Base-by-base conservation (phyloP, 2,113 vertebrate species). In the Cranoglanis bouderius region DNA sequence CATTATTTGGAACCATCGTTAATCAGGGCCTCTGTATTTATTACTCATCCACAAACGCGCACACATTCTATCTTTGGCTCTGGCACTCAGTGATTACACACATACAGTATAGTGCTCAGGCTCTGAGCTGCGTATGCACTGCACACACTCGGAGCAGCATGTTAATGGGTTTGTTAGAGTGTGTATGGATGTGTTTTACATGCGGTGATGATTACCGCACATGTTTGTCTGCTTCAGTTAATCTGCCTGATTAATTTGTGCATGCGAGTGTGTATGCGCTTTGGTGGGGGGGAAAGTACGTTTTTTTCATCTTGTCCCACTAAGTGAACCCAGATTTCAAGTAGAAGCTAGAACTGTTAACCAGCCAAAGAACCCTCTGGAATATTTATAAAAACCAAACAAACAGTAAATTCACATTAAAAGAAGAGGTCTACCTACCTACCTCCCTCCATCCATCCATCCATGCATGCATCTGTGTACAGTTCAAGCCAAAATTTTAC, bases 141-240 rank as follows among this genome's bases (percentile, higher is more conserved):
- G 59, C 49, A 83, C 90, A 91, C 53, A 55, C 92, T 91, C 91
- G 90, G 14, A 35, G 67, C 53, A 74, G 67, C 40, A 38, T 84
- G 81, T 72, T 84, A 75, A 84, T 49, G 81, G 2, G 32, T 59
- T 40, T 55, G 74, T 65, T 78, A 63, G n/a, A 24, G 46, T 70
- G 77, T 70, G 86, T 67, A 35, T 83, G 19, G 29, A 18, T 53
- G 46, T 70, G 46, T 88, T 86, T 87, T 80, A 65, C 72, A 78
- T 78, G 29, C 74, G 35, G 32, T 51, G 74, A 86, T 78, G 57
- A 87, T 87, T 51, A 35, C 40, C 29, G 8, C 85, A 87, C 57
- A 43, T 88, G 61, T 87, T 46, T 70, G 59, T 78, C 72, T 61
- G 74, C 40, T 72, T 88, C 65, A 40, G 1, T 82, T 72, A 70